Evolutionary conservation across 2,888 invertebrate species (phyloP), one percentile per base, ranked within the genome.

Genomic region (Hofmannophila pseudospretella): DNA sequence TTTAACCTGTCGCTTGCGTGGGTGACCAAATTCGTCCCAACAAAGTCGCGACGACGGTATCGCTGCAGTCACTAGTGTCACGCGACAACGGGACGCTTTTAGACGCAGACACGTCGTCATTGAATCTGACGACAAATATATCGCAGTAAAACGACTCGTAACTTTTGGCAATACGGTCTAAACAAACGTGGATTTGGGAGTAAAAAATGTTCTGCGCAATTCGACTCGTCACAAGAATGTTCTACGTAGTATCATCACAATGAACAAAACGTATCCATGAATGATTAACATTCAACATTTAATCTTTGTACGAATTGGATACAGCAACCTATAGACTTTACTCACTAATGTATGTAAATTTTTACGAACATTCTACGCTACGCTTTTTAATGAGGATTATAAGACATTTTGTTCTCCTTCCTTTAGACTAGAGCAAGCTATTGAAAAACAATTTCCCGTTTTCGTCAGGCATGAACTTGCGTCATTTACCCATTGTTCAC

Each of bases 41-140:
- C n/a, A n/a, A n/a, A 7, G 7, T 2, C 27, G 10, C 16, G 5
- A 16, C 35, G 28, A 34, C 28, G 28, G 27, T 28, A 27, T 16
- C 7, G 28, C 19, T 4, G 19, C 1, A n/a, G 16, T 27, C n/a
- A n/a, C 27, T 34, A 27, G 25, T 22, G 16, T 16, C 16, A 16
- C 16, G 16, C 16, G 16, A 16, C 16, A 16, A 16, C 16, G 5
- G 53, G 51, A 64, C 68, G 60, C 62, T 67, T 67, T 70, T 67
- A 68, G 62, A 64, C 55, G 52, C 51, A 50, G 49, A 43, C 56
- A 49, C 58, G 54, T 55, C 66, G 57, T 58, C 64, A 68, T 56
- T 64, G 58, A 58, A 12, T 16, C 7, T 34, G 9, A 7, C 16
- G 14, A 20, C 20, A 5, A 34, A 32, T 10, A 26, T 35, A 28